Conservation (phyloP, 2,113 vertebrate species). For the Steatornis caripensis region DNA sequence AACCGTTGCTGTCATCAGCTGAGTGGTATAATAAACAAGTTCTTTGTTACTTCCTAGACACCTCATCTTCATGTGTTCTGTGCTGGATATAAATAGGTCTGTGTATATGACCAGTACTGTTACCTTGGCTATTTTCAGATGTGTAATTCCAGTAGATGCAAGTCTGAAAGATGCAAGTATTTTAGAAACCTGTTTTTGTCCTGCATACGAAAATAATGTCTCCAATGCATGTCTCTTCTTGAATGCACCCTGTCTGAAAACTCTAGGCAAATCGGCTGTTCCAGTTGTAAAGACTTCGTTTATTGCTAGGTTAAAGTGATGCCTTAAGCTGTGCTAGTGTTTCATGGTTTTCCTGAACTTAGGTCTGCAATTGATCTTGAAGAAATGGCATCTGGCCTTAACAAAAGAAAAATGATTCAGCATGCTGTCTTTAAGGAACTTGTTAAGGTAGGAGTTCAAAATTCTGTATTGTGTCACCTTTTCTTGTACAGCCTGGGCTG, state of each 20-base stretch:
- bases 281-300: neutral
- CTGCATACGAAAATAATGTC: neutral
- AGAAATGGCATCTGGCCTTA: slow-evolving; percentile 98
- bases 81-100: neutral
- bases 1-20: neutral
- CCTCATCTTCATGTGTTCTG: neutral
- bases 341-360: slow-evolving; percentile 6
- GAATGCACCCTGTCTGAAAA: neutral
- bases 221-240: neutral
- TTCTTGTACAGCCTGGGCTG: neutral
- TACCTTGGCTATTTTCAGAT: neutral
- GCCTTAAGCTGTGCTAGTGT: neutral
- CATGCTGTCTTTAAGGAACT: slow-evolving; percentile 98
- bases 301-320: neutral
- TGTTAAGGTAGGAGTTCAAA: slow-evolving; percentile 85
- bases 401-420: slow-evolving; percentile 99
- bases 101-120: neutral
- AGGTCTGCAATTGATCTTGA: slow-evolving; percentile 98
- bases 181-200: neutral
- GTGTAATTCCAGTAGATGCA: neutral
- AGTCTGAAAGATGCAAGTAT: neutral
- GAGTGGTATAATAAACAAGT: neutral
- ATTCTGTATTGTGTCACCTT: neutral
- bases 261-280: neutral
- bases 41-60: neutral